Evolutionary conservation across 2,113 vertebrate species (phyloP).

Genomic region (Gila orcuttii): DNA sequence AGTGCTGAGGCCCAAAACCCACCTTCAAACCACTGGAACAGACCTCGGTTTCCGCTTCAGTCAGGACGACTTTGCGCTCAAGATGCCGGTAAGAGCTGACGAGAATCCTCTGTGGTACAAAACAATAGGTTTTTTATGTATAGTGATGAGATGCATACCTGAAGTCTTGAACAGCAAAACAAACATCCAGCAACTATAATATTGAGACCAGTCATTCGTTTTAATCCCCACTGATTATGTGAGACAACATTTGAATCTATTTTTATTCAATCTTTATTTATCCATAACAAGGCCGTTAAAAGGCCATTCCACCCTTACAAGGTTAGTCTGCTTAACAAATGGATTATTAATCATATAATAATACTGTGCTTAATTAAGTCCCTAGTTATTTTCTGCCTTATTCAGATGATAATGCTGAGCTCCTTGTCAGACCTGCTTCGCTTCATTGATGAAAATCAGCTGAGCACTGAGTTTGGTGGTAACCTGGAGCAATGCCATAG

Average conservation of each 20-base stretch:
- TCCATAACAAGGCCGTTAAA: background rate
- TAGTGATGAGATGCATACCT: background rate
- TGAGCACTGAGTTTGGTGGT: slow-evolving; percentile 90
- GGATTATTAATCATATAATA: background rate
- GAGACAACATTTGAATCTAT: background rate
- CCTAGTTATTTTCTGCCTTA: background rate
- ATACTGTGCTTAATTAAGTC: background rate
- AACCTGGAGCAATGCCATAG: slow-evolving; percentile 90
- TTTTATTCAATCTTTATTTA: background rate
- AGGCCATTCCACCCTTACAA: background rate
- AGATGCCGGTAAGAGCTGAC: slow-evolving; percentile 85
- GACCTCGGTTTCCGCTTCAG: slow-evolving; percentile 96
- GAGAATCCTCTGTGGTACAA: background rate
- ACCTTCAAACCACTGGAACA: slow-evolving; percentile 85
- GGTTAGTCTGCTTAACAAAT: background rate
- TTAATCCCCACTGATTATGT: background rate
- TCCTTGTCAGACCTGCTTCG: slow-evolving; percentile 92
- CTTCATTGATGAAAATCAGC: slow-evolving; percentile 93
- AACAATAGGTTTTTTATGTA: background rate
- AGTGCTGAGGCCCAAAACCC: slow-evolving; percentile 86
- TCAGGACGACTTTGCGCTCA: slow-evolving; percentile 93
- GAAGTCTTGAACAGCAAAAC: background rate
- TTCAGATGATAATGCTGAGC: slow-evolving; percentile 94
- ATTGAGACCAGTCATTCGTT: background rate
- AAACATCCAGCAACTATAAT: background rate